phyloP scores from a whole-genome alignment of 2,888 invertebrate genomes.

The Stratiomys singularior region DNA sequence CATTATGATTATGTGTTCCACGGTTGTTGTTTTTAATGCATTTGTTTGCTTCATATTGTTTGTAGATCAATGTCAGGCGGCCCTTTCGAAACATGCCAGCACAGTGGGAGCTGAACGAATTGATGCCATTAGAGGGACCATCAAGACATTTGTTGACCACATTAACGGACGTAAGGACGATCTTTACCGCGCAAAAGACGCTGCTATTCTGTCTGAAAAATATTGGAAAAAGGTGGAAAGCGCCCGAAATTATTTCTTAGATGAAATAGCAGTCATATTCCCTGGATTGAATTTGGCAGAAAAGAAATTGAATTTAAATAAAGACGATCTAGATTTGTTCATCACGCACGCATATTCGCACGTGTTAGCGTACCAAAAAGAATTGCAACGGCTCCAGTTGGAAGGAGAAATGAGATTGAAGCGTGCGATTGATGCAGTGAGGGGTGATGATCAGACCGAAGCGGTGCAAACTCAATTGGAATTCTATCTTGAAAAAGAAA shows the following conservation, averaged over 20 bases:
- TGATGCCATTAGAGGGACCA: slow-evolving; percentile 68
- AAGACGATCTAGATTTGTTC: slow-evolving; percentile 77
- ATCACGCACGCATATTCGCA: slow-evolving; percentile 82
- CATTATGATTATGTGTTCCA: not conserved
- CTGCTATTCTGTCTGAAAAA: slow-evolving; percentile 75
- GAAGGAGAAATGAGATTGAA: slow-evolving; percentile 72
- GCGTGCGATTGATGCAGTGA: slow-evolving; percentile 72
- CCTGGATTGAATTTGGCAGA: slow-evolving; percentile 76
- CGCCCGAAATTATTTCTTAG: slow-evolving; percentile 71
- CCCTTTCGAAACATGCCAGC: slow-evolving; percentile 59
- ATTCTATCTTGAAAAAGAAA: slow-evolving; percentile 76
- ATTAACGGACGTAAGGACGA: slow-evolving; percentile 71
- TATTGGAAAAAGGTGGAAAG: slow-evolving; percentile 80
- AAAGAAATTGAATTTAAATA: slow-evolving; percentile 72
- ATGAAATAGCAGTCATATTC: slow-evolving; percentile 76
- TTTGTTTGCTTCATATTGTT: not conserved
- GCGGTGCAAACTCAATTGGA: slow-evolving; percentile 71
- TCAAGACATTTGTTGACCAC: slow-evolving; percentile 69
- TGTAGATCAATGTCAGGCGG: slow-evolving; percentile 60
- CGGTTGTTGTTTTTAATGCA: no score
- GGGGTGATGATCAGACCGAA: slow-evolving; percentile 69
- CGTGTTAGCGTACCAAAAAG: slow-evolving; percentile 80
- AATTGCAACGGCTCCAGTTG: slow-evolving; percentile 77
- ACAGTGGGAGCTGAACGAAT: slow-evolving; percentile 63
- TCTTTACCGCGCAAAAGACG: slow-evolving; percentile 69